Conservation (phyloP, 2,888 invertebrate genomes). For the Perdita meconis region DNA sequence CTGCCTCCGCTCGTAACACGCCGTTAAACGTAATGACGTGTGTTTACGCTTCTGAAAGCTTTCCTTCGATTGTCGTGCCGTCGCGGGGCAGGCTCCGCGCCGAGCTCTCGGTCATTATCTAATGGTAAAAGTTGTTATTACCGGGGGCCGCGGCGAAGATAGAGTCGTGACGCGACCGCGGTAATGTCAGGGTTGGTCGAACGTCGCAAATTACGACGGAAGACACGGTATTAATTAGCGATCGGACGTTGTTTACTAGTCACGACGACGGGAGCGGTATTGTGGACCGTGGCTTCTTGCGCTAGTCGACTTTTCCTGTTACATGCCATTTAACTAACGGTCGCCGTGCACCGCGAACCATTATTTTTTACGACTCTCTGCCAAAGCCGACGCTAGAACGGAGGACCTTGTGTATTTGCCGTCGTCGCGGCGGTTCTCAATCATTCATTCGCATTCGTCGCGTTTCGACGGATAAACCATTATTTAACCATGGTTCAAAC, state of each 20-base stretch:
- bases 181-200: constrained; percentile 59
- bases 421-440: constrained; percentile 63
- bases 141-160: constrained; percentile 42
- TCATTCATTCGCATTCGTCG: too few species aligned
- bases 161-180: constrained; percentile 60
- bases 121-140: constrained; percentile 56
- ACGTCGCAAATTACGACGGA: constrained; percentile 65
- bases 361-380: constrained; percentile 82
- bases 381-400: constrained; percentile 76
- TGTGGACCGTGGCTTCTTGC: constrained; percentile 54
- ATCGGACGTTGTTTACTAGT: constrained; percentile 71
- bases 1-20: constrained; percentile 9
- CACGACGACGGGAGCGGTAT: constrained; percentile 58
- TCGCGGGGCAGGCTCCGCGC: constrained; percentile 1
- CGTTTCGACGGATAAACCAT: too few species aligned
- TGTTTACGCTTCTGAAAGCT: constrained; percentile 48
- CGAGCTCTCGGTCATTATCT: constrained; percentile 31
- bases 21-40: constrained; percentile 47
- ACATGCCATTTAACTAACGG: constrained; percentile 81
- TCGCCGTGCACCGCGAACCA: constrained; percentile 76
- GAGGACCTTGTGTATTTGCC: constrained; percentile 65
- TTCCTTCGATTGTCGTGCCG: constrained; percentile 23
- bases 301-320: constrained; percentile 75
- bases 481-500: too few species aligned
- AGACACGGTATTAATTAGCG: constrained; percentile 69